Evolutionary conservation across 2,113 vertebrate genomes (phyloP).

Genomic region (Anoplopoma fimbria): DNA sequence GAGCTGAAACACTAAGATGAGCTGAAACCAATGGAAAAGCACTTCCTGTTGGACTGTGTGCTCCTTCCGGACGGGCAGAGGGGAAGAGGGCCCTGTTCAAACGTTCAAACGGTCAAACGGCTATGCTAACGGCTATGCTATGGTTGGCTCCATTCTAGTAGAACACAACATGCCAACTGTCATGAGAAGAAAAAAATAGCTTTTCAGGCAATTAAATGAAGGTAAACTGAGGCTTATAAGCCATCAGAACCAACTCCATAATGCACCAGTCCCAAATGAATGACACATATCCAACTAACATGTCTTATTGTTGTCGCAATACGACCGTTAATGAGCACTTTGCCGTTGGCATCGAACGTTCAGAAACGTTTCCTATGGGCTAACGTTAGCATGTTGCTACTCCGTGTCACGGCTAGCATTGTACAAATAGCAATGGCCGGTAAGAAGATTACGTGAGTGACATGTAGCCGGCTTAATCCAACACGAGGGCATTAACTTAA

Average conservation of each 20-base stretch:
- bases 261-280: no score
- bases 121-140: no score
- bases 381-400: background rate
- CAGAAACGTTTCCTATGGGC: background rate
- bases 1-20: background rate
- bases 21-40: background rate
- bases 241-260: background rate
- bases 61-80: no score
- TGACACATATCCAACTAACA: background rate
- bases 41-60: no score
- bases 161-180: no score
- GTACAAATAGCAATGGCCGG: background rate
- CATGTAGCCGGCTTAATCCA: no score
- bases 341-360: background rate
- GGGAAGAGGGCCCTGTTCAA: no score
- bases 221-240: background rate
- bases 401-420: background rate
- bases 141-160: no score
- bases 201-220: background rate
- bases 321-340: background rate
- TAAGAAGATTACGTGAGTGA: background rate
- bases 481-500: no score
- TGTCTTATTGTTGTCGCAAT: background rate
- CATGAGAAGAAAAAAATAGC: no score
- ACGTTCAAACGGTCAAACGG: no score